Conservation (phyloP, 2,888 invertebrate genomes). For the Xestoiulus laeticollis region DNA sequence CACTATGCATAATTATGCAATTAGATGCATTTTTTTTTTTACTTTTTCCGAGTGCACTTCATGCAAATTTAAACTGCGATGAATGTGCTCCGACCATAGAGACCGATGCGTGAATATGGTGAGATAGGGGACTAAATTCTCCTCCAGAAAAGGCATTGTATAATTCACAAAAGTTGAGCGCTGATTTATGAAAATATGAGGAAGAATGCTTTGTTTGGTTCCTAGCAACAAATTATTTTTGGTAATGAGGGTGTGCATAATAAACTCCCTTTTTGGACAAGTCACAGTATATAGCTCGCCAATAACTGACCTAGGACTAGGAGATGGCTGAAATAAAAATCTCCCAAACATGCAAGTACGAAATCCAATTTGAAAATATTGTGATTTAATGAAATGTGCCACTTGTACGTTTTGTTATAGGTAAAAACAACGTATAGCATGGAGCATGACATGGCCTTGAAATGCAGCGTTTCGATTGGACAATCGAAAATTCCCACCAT, state of each 20-base stretch:
- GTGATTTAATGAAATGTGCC: too few relatives aligned
- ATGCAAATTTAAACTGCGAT: neutral
- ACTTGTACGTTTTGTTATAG: too few relatives aligned
- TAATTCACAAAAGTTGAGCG: neutral
- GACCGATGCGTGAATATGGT: neutral
- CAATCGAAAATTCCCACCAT: too few relatives aligned
- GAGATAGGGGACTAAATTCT: neutral
- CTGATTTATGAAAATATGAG: neutral
- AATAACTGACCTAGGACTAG: neutral
- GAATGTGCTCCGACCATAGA: neutral
- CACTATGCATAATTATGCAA: conserved; percentile 37
- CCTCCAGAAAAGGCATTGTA: neutral
- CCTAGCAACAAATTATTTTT: neutral
- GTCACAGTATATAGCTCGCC: neutral
- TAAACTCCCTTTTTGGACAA: neutral
- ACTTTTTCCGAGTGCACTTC: neutral
- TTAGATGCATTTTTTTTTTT: neutral
- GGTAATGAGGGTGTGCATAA: neutral
- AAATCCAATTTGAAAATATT: too few relatives aligned
- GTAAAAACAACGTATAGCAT: too few relatives aligned
- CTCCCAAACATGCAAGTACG: neutral
- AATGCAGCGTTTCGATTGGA: too few relatives aligned
- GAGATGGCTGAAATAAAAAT: neutral
- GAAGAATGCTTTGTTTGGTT: neutral
- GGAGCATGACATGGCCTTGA: too few relatives aligned